These are phyloP conservation scores for Amphiprion percula DNA, from an alignment of 2,113 vertebrate genomes.

Conservation along the genomic window DNA sequence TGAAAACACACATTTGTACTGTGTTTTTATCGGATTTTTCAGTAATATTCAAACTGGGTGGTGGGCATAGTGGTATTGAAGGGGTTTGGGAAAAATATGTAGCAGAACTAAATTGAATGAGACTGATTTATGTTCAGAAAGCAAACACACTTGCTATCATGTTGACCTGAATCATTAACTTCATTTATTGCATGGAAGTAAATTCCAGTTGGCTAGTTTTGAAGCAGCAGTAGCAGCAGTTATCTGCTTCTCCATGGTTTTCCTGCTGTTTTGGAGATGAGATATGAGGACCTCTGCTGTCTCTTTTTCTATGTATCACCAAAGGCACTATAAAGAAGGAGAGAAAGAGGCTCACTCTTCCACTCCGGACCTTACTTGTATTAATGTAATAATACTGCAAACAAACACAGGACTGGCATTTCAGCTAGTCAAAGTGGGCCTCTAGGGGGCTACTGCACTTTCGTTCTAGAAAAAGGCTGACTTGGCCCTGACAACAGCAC, in stretches of 20 bases:
- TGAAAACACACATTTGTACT: too few species aligned
- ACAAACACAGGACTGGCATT: not conserved
- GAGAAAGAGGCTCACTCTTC: not conserved
- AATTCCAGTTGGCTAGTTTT: not conserved
- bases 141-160: constrained; percentile 1
- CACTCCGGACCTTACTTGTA: not conserved
- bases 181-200: constrained; percentile 14
- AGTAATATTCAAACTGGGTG: not conserved
- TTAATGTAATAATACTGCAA: constrained; percentile 14
- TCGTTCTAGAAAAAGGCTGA: not conserved
- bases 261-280: constrained; percentile 20
- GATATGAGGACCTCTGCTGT: not conserved
- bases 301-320: not conserved
- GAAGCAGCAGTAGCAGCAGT: constrained; percentile 5
- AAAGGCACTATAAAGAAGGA: not conserved
- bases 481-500: not conserved
- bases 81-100: not conserved
- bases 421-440: not conserved
- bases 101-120: not conserved
- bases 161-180: constrained; percentile 14
- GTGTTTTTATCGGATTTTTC: not conserved
- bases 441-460: not conserved
- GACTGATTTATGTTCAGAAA: not conserved
- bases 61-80: too few species aligned
- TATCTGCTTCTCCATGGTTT: not conserved